A percentile compares a stretch with the other conserved stretches of the same genome.
Evolutionary conservation across 2,888 invertebrate genomes (phyloP).

Genomic region (Metalampra italica): DNA sequence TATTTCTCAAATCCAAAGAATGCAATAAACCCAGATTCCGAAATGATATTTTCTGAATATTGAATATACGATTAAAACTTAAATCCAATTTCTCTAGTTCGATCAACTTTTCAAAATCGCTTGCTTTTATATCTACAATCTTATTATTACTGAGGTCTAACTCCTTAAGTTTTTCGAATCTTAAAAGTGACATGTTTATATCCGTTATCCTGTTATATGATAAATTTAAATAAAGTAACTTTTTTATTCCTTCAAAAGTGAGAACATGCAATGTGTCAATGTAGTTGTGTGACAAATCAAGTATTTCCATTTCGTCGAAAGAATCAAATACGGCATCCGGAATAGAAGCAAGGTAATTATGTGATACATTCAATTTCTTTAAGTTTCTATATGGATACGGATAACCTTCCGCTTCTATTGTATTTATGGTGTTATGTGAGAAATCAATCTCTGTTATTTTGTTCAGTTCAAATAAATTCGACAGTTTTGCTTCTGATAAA

Average conservation of each 20-base stretch:
- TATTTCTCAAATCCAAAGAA: constrained; percentile 35
- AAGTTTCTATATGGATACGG: constrained; percentile 25
- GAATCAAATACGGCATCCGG: constrained; percentile 37
- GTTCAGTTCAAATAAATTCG: constrained; percentile 24
- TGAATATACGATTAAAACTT: constrained; percentile 35
- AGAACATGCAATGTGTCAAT: constrained; percentile 30
- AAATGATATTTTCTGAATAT: constrained; percentile 33
- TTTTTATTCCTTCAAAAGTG: constrained; percentile 48
- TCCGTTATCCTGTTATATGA: constrained; percentile 42
- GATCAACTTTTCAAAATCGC: constrained; percentile 36
- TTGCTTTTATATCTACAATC: constrained; percentile 27
- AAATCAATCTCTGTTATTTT: constrained; percentile 37
- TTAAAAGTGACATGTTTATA: constrained; percentile 42
- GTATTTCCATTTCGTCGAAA: constrained; percentile 29
- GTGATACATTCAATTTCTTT: constrained; percentile 38
- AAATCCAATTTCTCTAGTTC: constrained; percentile 36
- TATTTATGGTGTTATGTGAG: constrained; percentile 43
- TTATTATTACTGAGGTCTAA: constrained; percentile 43
- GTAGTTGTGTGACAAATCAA: constrained; percentile 50
- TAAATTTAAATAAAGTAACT: constrained; percentile 36
- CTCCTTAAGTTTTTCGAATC: constrained; percentile 36
- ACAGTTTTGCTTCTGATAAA: constrained; percentile 33
- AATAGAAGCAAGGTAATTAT: constrained; percentile 39
- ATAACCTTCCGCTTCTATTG: constrained; percentile 19
- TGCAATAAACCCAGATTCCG: constrained; percentile 24